A percentile compares a stretch with the other conserved stretches of the same genome.
These are phyloP conservation scores for Ceratoteleas bidentatus DNA, from an alignment of 1,140 invertebrate genomes.

Conservation along the genomic window DNA sequence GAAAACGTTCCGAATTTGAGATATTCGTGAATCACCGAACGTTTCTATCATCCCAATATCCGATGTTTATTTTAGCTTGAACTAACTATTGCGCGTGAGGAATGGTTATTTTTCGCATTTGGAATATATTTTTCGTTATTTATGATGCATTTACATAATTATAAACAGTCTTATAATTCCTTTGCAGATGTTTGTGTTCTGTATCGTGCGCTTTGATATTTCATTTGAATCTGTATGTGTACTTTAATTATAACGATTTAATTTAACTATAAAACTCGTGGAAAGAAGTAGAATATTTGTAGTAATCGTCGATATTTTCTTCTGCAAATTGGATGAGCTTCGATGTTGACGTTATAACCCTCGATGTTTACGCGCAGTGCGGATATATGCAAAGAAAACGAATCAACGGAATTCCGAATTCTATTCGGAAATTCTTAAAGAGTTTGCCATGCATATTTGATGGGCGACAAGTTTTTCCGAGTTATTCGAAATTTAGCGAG, in stretches of 20 bases:
- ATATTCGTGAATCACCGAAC: constrained; percentile 21
- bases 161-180: constrained; percentile 14
- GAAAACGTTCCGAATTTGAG: constrained; percentile 3
- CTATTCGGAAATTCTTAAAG: background rate
- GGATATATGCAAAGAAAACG: no score
- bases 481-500: no score
- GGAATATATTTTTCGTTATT: constrained; percentile 6
- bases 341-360: no score
- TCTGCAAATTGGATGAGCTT: no score
- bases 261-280: no score
- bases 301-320: no score
- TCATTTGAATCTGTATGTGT: constrained; percentile 5
- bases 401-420: no score
- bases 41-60: constrained; percentile 5
- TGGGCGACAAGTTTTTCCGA: no score
- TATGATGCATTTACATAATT: constrained; percentile 20
- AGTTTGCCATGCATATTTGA: constrained; percentile 8
- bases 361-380: no score
- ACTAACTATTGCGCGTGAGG: background rate
- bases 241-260: background rate
- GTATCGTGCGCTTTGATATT: background rate
- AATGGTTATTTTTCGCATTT: background rate
- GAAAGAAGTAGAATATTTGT: no score
- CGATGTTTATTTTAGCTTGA: constrained; percentile 5
- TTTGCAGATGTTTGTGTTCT: constrained; percentile 3